Evolutionary conservation across 2,888 invertebrate species (phyloP), one percentile per base, ranked within the genome.

Genomic region (Melinaea menophilus): DNA sequence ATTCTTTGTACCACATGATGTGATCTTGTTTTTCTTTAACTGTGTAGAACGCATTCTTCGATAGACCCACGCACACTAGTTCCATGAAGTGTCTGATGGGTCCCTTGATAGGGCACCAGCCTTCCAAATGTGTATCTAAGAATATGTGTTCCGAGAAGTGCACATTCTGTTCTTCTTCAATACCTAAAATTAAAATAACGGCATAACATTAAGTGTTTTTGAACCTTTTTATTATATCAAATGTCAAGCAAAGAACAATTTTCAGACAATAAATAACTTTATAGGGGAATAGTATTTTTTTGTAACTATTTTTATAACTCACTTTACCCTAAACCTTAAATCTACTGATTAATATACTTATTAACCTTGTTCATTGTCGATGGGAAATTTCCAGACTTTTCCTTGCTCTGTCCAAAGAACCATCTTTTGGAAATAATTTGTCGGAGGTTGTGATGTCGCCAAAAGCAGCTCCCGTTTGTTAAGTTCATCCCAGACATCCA

Each of bases 81-180:
- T 99, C 98, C 99, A 99, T 99, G 81, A 98, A 99, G 84, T 99
- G 97, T 5, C 98, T 92, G 70, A 99, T 92, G 0, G 99, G 99
- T 0, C 99, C 99, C 72, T 92, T 94, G 56, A 90, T 92, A 0
- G 99, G 99, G 80, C 99, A 99, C 96, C 97, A 97, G 0, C 92
- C 93, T 74, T 95, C 94, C 13, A 99, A 90, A 79, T 96, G 94
- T 13, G 93, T 90, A 67, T 99, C 98, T 11, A 99, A 88, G 84
- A 99, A 98, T 35, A 99, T 93, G 80, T 99, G 99, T 71, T 99
- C 98, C 0, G 97, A 94, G 82, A 99, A 99, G 72, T 96, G 95
- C 0, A 94, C 94, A 12, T 92, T 87, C 67, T 93, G 92, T 71
- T 94, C 93, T 61, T 93, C 93, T 67, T 86, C 86, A 77, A 95